Evolutionary conservation across 2,888 invertebrate species (phyloP).

Genomic region (Drosophila tripunctata): DNA sequence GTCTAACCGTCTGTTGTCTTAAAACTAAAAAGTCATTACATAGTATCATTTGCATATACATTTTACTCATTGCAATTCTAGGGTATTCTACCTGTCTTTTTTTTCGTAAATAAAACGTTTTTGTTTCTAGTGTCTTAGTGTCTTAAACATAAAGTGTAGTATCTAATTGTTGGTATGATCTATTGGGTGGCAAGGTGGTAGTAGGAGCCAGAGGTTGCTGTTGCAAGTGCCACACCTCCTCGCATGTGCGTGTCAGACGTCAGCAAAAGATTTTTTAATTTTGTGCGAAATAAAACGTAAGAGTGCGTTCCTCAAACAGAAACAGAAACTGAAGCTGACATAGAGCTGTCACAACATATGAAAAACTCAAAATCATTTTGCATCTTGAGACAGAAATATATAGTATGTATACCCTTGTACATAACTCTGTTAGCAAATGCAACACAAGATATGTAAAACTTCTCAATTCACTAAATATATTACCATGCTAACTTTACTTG

Average conservation of each 20-base stretch:
- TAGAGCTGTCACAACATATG: background rate
- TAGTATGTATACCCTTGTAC: too few relatives aligned
- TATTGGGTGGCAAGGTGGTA: background rate
- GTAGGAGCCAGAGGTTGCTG: background rate
- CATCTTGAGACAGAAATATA: too few relatives aligned
- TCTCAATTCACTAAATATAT: too few relatives aligned
- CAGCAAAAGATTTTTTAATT: slow-evolving; percentile 59
- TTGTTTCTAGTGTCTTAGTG: slow-evolving; percentile 15
- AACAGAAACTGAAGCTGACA: slow-evolving; percentile 1
- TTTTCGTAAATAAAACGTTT: background rate
- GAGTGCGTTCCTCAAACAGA: slow-evolving; percentile 9
- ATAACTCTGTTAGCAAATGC: too few relatives aligned
- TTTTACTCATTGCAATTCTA: background rate
- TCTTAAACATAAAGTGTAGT: slow-evolving; percentile 20
- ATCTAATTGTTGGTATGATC: slow-evolving; percentile 14
- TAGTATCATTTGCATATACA: too few relatives aligned
- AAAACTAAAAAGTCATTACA: too few relatives aligned
- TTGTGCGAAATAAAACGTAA: slow-evolving; percentile 62
- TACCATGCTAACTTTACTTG: too few relatives aligned
- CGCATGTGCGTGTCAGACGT: slow-evolving; percentile 62
- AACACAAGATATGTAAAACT: too few relatives aligned
- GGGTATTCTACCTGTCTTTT: background rate
- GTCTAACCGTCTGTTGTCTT: too few relatives aligned
- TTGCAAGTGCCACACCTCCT: slow-evolving; percentile 3
- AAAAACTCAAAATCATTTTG: background rate